Percentiles rank a stretch among this genome's conserved stretches.
phyloP scores from a whole-genome alignment of 2,113 vertebrate species.

The Bufo gargarizans region DNA sequence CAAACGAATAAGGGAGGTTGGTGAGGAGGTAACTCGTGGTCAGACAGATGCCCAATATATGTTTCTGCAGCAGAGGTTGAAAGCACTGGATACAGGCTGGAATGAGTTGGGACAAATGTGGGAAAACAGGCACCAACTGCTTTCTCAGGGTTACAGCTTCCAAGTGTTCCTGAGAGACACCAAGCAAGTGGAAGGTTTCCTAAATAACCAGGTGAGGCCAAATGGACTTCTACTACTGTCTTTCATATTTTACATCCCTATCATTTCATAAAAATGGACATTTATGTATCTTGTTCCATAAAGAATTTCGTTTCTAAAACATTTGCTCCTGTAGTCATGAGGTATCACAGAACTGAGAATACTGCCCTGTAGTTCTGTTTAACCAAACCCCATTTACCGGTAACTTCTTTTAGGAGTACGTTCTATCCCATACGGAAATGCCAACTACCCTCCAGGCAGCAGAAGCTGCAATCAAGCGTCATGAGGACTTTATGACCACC shows the following conservation, averaged over 20 bases:
- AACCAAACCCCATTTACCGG: not conserved
- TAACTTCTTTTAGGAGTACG: constrained; percentile 80
- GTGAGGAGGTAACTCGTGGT: constrained; percentile 86
- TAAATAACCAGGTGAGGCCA: constrained; percentile 87
- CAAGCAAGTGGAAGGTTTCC: constrained; percentile 89
- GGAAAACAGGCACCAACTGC: constrained; percentile 87
- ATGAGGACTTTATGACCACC: constrained; percentile 91
- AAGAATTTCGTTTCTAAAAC: not conserved
- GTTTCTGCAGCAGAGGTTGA: constrained; percentile 87
- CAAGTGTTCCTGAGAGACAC: constrained; percentile 90
- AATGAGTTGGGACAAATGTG: constrained; percentile 90
- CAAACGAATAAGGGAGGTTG: constrained; percentile 81
- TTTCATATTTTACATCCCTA: no score
- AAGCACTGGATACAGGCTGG: constrained; percentile 91
- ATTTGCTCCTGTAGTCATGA: not conserved
- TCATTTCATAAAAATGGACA: no score
- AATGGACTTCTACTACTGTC: not conserved
- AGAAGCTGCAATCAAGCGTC: constrained; percentile 88
- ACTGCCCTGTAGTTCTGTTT: not conserved
- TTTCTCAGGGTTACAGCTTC: constrained; percentile 88
- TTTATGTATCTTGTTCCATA: not conserved
- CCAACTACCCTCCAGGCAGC: constrained; percentile 85
- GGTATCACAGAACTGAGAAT: no score
- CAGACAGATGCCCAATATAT: constrained; percentile 88
- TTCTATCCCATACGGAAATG: constrained; percentile 92